Evolutionary conservation across 2,888 invertebrate species (phyloP).

Genomic region (Chaetogeoica ovagalla): DNA sequence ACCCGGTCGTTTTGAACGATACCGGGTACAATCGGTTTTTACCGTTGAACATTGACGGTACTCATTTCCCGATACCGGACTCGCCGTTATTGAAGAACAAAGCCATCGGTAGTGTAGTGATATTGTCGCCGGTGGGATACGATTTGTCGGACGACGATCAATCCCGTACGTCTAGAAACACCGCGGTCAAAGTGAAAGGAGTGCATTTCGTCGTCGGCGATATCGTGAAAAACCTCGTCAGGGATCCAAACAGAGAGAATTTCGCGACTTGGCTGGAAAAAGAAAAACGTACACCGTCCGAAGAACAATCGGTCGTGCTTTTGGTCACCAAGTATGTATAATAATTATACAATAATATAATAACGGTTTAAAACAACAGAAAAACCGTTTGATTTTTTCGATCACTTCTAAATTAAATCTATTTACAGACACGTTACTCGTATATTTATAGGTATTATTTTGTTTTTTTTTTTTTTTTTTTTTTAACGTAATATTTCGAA

Average conservation of each 20-base stretch:
- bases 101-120: constrained; percentile 81
- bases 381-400: background rate
- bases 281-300: constrained; percentile 74
- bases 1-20: constrained; percentile 72
- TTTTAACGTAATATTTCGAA: no score
- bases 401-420: background rate
- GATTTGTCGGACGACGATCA: constrained; percentile 61
- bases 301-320: constrained; percentile 78
- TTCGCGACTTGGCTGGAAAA: constrained; percentile 79
- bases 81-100: constrained; percentile 74
- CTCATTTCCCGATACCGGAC: constrained; percentile 82
- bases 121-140: constrained; percentile 80
- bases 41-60: constrained; percentile 81
- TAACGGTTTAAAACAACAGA: background rate
- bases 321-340: constrained; percentile 77
- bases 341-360: background rate
- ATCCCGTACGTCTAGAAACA: constrained; percentile 62
- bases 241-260: constrained; percentile 75
- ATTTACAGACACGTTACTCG: background rate
- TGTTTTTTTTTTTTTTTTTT: no score
- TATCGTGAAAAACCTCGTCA: constrained; percentile 73
- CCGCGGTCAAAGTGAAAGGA: constrained; percentile 69
- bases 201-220: constrained; percentile 76
- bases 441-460: background rate
- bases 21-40: constrained; percentile 80